Evolutionary conservation across 2,888 invertebrate species (phyloP), one percentile per base, ranked within the genome.

Genomic region (Lysandra bellargus): DNA sequence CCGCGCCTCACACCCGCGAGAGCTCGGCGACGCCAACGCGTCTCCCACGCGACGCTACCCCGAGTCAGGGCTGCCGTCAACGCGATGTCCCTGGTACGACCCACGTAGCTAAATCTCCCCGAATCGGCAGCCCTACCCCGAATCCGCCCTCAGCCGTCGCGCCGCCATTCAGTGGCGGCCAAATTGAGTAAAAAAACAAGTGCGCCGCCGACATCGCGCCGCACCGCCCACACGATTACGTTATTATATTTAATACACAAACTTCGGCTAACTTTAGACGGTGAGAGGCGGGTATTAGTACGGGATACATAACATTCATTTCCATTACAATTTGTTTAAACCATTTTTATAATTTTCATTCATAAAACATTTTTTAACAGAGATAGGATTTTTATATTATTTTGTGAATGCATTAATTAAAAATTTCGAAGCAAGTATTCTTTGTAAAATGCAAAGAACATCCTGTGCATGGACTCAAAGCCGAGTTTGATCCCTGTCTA

Each of bases 1-100:
- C 82, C 81, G 80, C 82, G 81, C 81, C 78, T 75, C 79, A 82
- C 83, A 85, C 81, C 82, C 82, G 83, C 81, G 78, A 81, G 80
- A 83, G 81, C 80, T 80, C 82, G 82, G 80, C 84, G 87, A 86
- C 90, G 87, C 89, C 90, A 86, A 88, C 88, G 88, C 87, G 86
- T 87, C 88, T 87, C 92, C 91, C 90, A 92, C 91, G 91, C 89
- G 87, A 87, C 85, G 87, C 85, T 90, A 89, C 89, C 88, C 89
- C 44, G 69, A 37, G 33, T 14, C 69, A 69, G 69, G 69, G 69
- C 14, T 69, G 5, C 14, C 69, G 4, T 14, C 69, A 5, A 14
- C 69, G 69, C 69, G 2, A 64, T 9, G 1, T 33, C 69, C 33
- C 33, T 69, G 17, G 33, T 37, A 69, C 69, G 33, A 37, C 69